A percentile compares a stretch with the other conserved stretches of the same genome.
Conservation (phyloP, 1,140 invertebrate genomes). For the Metopolophium dirhodum region DNA sequence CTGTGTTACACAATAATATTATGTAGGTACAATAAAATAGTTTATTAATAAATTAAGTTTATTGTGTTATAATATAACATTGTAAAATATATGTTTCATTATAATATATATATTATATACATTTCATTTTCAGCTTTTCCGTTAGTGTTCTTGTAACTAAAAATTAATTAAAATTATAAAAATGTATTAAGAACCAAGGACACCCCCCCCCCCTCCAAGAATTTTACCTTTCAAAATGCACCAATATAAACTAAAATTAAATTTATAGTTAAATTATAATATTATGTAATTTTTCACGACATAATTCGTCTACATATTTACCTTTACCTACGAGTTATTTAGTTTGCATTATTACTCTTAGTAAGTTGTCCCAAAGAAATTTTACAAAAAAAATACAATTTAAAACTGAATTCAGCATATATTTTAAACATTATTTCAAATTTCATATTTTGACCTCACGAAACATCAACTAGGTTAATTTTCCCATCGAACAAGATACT, state of each 20-base stretch:
- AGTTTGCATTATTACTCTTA: neutral
- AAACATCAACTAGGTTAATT: too few relatives aligned
- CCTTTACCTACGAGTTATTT: neutral
- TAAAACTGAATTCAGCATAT: neutral
- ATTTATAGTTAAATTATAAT: too few relatives aligned
- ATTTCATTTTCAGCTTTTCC: neutral
- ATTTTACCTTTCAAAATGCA: too few relatives aligned
- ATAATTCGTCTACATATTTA: neutral
- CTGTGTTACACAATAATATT: neutral
- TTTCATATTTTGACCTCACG: too few relatives aligned
- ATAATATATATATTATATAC: neutral
- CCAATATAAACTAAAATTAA: too few relatives aligned
- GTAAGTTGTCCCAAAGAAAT: neutral
- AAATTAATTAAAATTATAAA: too few relatives aligned
- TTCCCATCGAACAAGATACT: too few relatives aligned
- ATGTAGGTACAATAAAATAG: neutral
- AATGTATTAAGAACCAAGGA: too few relatives aligned
- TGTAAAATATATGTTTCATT: neutral
- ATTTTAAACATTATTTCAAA: too few relatives aligned
- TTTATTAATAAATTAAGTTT: neutral
- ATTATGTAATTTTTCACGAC: too few relatives aligned
- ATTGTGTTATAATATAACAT: neutral
- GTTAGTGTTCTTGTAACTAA: neutral
- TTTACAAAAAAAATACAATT: neutral
- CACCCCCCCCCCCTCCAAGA: too few relatives aligned